Conservation (phyloP, 2,797 vertebrate genomes). For the Silurus aristotelis region DNA sequence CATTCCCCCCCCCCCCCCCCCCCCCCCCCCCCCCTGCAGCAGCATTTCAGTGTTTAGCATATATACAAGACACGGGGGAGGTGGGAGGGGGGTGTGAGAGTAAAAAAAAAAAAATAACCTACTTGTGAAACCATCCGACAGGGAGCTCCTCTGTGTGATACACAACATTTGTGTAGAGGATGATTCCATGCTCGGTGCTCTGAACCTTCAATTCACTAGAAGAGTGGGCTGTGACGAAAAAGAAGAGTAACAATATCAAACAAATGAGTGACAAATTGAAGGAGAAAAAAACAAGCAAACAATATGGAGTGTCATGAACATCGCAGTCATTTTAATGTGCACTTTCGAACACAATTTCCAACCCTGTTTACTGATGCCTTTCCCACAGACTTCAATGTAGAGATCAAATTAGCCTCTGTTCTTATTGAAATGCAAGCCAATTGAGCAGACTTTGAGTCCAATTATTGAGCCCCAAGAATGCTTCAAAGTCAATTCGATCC, state of each 20-base stretch:
- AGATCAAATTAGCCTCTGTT: not conserved
- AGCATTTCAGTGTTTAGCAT: slow-evolving; percentile 9
- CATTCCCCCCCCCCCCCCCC: not conserved
- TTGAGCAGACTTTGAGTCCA: not conserved
- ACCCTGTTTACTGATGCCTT: not conserved
- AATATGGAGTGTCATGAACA: not conserved
- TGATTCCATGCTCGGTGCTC: slow-evolving; percentile 93
- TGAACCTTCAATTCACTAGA: slow-evolving; percentile 84
- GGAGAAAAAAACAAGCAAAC: not conserved
- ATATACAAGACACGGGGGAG: not conserved
- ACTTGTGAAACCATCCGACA: slow-evolving; percentile 92
- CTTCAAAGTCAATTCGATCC: not conserved
- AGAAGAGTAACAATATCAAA: slow-evolving; percentile 16
- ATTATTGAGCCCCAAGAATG: not conserved
- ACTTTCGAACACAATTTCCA: not conserved
- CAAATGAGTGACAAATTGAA: not conserved
- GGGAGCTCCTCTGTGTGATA: slow-evolving; percentile 88
- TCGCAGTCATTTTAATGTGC: not conserved
- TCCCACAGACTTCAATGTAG: slow-evolving; percentile 2
- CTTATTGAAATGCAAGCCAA: slow-evolving; percentile 1
- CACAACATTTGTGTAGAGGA: slow-evolving; percentile 84
- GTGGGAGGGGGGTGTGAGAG: not conserved
- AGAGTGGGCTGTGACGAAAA: slow-evolving; percentile 80
- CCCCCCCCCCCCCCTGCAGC: not conserved
- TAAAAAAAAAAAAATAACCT: slow-evolving; percentile 56